A percentile compares a stretch with the other conserved stretches of the same genome.
Conservation (phyloP, 1,140 invertebrate species). For the Bacillus rossius region DNA sequence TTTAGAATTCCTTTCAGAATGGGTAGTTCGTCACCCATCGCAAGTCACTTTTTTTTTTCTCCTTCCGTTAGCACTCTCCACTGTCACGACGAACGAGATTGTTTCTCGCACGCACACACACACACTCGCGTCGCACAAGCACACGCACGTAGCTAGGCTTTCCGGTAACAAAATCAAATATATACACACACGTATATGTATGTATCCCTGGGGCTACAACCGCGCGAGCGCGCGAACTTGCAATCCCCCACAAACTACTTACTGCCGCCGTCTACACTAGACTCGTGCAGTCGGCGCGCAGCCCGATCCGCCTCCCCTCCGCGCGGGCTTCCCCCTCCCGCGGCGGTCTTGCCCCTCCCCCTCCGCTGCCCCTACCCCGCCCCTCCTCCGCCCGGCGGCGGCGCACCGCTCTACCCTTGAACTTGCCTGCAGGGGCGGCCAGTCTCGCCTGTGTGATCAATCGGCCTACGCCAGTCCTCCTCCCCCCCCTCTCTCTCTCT, state of each 20-base stretch:
- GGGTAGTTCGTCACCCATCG: conserved; percentile 80
- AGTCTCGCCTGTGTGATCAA: conserved; percentile 27
- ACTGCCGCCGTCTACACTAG: not conserved
- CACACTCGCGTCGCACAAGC: not conserved
- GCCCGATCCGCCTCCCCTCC: conserved; percentile 2
- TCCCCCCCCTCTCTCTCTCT: not conserved
- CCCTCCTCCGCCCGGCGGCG: conserved; percentile 29
- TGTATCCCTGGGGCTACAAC: not conserved
- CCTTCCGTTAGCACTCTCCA: no score
- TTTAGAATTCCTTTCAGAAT: conserved; percentile 84
- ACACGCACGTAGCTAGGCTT: no score
- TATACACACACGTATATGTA: no score
- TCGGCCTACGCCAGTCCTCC: not conserved
- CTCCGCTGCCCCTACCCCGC: conserved; percentile 25
- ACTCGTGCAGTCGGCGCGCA: not conserved
- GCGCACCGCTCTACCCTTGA: conserved; percentile 42
- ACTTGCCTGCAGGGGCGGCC: conserved; percentile 28
- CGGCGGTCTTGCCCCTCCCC: no score
- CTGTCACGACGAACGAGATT: no score
- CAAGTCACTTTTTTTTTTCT: conserved; percentile 16
- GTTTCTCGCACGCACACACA: not conserved
- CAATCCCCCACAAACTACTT: not conserved
- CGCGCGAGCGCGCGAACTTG: not conserved
- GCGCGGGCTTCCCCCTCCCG: conserved; percentile 26
- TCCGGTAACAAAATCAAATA: no score